phyloP scores from a whole-genome alignment of 2,113 vertebrate genomes.

The Clarias macrocephalus region DNA sequence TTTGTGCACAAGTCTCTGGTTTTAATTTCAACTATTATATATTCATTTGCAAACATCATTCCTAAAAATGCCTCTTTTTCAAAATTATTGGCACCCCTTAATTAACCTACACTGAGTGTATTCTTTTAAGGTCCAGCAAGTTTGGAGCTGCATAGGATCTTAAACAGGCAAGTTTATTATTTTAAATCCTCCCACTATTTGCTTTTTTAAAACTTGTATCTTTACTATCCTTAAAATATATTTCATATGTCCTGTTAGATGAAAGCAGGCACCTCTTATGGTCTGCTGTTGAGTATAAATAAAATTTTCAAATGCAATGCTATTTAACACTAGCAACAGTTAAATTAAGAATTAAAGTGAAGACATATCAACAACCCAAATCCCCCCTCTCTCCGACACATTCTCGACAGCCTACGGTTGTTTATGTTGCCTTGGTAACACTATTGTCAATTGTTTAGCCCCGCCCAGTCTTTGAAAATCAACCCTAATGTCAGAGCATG shows the following conservation, averaged over 20 bases:
- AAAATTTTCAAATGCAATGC: not conserved
- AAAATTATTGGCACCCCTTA: not conserved
- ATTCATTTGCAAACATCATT: no score
- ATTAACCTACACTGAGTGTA: not conserved
- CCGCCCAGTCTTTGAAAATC: not conserved
- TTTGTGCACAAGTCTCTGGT: no score
- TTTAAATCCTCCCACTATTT: not conserved
- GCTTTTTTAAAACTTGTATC: not conserved
- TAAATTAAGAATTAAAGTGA: no score
- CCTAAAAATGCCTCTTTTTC: not conserved
- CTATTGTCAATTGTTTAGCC: not conserved
- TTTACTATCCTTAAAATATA: no score
- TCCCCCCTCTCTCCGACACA: not conserved
- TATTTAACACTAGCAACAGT: not conserved
- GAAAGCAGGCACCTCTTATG: not conserved
- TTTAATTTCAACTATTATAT: no score
- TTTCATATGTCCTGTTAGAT: not conserved
- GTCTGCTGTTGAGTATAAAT: not conserved
- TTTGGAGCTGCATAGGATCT: not conserved
- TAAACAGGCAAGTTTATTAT: not conserved
- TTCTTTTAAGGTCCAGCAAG: not conserved
- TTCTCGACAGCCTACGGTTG: not conserved
- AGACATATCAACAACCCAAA: not conserved
- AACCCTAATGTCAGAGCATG: not conserved
- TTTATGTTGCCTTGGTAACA: constrained; percentile 1